Conservation (phyloP, 2,797 vertebrate species). For the Chelon auratus region DNA sequence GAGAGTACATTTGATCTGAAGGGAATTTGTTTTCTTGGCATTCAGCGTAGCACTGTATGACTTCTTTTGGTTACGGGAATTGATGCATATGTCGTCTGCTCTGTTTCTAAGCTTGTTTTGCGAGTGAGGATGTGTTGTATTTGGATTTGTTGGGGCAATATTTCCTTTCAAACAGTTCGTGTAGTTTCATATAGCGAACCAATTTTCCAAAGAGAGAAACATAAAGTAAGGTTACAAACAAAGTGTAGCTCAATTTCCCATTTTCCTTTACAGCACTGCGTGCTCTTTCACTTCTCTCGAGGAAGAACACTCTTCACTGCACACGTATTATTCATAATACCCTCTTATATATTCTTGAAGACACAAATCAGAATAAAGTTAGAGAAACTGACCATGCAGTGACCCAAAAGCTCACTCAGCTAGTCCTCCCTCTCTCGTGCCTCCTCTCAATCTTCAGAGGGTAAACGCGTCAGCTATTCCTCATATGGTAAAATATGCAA, state of each 20-base stretch:
- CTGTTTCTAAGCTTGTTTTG: conserved; percentile 55
- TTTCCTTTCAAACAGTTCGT: conserved; percentile 53
- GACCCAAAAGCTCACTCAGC: conserved; percentile 79
- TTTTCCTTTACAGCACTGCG: conserved; percentile 35
- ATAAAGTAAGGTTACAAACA: conserved; percentile 42
- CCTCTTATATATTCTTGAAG: conserved; percentile 71
- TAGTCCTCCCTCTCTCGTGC: conserved; percentile 63
- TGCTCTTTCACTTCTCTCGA: conserved; percentile 40
- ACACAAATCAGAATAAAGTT: conserved; percentile 75
- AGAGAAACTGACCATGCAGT: conserved; percentile 79
- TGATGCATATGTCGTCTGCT: conserved; percentile 47
- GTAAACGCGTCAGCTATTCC: conserved; percentile 84
- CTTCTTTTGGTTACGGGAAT: conserved; percentile 49
- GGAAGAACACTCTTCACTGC: conserved; percentile 37
- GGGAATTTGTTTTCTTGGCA: conserved; percentile 60
- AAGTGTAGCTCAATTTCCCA: conserved; percentile 32
- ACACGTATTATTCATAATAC: conserved; percentile 66
- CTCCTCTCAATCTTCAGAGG: conserved; percentile 79
- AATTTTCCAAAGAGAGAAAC: conserved; percentile 16
- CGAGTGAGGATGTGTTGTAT: conserved; percentile 26
- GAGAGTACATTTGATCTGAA: conserved; percentile 67
- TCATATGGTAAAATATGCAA: conserved; percentile 87
- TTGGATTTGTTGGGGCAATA: conserved; percentile 56
- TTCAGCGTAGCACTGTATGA: conserved; percentile 43
- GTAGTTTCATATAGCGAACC: conserved; percentile 26